Base-by-base conservation (phyloP, 2,797 vertebrate species). In the Discoglossus pictus region DNA sequence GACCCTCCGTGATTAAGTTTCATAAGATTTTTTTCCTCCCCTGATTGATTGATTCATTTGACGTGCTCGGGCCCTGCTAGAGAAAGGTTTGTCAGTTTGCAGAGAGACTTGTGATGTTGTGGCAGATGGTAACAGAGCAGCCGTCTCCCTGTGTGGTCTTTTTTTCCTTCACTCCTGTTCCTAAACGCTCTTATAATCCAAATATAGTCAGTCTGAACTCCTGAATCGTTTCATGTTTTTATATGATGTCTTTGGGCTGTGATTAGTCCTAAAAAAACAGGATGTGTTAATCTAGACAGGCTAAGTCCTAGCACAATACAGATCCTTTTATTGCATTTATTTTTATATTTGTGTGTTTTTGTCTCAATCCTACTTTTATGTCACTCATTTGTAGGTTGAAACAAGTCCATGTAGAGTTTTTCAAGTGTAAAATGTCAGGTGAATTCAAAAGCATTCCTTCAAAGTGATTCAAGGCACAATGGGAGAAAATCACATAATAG, bases 1-100 rank as follows among this genome's bases (percentile, higher is more conserved):
- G 90, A 96, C 94, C 95, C 92, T 93, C 92, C 86, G 84, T 96
- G 95, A 98, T 96, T 95, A 93, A 94, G 94, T 95, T 97, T 94
- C 86, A 90, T 92, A 93, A 93, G 91, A 93, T 90, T 91, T 88
- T 87, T 88, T 93, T 91, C 91, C 38, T 8, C 48, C 50, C 43
- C 36, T 94, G 92, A 95, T 92, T 95, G 93, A 96, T 93, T 93
- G 94, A 95, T 91, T 90, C 91, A 89, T 94, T 92, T 92, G 93
- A 92, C 92, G 88, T 93, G 92, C 92, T 88, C 86, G 82, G 88
- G 87, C 90, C 82, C 82, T 77, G 91, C 88, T 82, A 88, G 85
- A 86, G 79, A 86, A 84, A 82, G 87, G 88, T 83, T 84, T 87
- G 87, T 89, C 88, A 87, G 88, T 80, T 85, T 85, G 80, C 61